Evolutionary conservation across 2,797 vertebrate species (phyloP), one percentile per base, ranked within the genome.

Genomic region (Halcyon chelicuti): DNA sequence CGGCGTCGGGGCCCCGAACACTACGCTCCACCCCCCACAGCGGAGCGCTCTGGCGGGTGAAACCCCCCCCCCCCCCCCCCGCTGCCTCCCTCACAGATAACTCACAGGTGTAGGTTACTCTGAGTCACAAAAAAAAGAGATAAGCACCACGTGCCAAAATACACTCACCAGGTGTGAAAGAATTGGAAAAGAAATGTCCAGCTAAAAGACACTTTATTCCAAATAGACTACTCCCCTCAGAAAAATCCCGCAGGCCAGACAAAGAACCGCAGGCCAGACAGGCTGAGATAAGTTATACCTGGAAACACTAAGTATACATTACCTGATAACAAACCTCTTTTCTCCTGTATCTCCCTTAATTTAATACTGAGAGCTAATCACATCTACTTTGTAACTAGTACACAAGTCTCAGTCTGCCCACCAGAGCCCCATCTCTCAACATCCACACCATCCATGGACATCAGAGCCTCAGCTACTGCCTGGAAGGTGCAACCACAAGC

Each of bases 91-190:
- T 78, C 71, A 85, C 74, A 90, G 78, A 93, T 61, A 92, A 74
- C 71, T 89, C 77, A 29, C 92, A 94, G 91, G 81, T 89, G 91
- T 19, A 78, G 73, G 86, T 93, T 75, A 86, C 73, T 77, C 29
- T 22, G 33, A 93, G 44, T 51, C 90, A 93, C 75, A 42, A n/a
- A 68, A 54, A 52, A 18, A 66, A 51, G 29, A 81, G 86, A 68
- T 17, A 44, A 35, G 91, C 22, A 29, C 88, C 61, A 63, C 14
- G 7, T 15, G 25, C 33, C 37, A 93, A 90, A 47, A 90, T 62
- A 33, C 57, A 61, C 39, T 62, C 0, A 0, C 51, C 5, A 6
- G 20, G 33, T 9, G 4, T 35, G 37, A 83, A 84, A 87, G n/a
- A 72, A 63, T 1, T 49, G 15, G 42, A 52, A n/a, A 54, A 81